These are phyloP conservation scores for Battus philenor DNA, from an alignment of 1,140 invertebrate genomes.

Conservation along the genomic window DNA sequence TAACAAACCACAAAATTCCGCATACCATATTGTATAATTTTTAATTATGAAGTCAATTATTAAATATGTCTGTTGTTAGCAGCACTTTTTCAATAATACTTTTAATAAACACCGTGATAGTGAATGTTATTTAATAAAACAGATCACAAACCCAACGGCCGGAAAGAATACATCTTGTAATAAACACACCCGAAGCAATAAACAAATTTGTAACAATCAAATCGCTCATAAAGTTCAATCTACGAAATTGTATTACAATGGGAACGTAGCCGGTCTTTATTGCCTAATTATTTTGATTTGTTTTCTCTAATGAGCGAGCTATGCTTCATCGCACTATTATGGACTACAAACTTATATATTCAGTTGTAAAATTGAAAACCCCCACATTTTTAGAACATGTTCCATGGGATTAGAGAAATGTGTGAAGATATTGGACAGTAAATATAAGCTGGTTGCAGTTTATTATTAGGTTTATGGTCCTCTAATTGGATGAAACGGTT, in stretches of 20 bases:
- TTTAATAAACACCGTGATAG: no score
- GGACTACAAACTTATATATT: conserved; percentile 14
- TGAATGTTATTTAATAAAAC: no score
- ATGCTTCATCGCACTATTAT: conserved; percentile 40
- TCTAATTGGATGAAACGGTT: conserved; percentile 55
- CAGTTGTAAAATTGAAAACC: neutral
- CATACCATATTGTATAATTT: no score
- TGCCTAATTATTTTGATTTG: conserved; percentile 69
- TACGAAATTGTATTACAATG: conserved; percentile 56
- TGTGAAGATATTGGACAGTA: conserved; percentile 3
- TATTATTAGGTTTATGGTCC: conserved; percentile 45
- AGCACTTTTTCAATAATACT: no score
- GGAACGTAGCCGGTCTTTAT: conserved; percentile 54
- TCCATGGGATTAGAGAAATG: no score
- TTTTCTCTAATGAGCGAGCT: conserved; percentile 61
- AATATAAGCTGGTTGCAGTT: conserved; percentile 19
- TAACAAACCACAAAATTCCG: no score
- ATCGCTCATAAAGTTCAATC: conserved; percentile 50
- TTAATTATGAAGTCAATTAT: no score
- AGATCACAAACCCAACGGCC: conserved; percentile 2
- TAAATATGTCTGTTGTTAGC: no score
- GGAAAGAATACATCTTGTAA: conserved; percentile 18
- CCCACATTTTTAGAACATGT: conserved; percentile 21
- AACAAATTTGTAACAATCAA: conserved; percentile 68
- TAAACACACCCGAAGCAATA: conserved; percentile 35